Evolutionary conservation across 2,797 vertebrate species (phyloP), one percentile per base, ranked within the genome.

Genomic region (Pangasius macronema): DNA sequence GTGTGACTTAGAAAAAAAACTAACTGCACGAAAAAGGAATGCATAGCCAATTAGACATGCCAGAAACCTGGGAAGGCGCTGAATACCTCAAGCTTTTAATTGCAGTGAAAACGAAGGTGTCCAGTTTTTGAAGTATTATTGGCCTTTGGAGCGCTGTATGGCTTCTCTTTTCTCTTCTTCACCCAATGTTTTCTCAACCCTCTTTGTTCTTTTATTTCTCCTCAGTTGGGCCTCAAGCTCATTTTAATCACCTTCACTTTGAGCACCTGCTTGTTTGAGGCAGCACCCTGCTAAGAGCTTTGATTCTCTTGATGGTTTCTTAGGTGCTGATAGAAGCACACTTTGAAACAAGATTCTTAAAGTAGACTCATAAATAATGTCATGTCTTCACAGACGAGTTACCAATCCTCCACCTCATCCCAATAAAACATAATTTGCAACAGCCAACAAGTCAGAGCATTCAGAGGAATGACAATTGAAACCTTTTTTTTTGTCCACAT

Each of bases 381-480:
- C 57, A 46, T 57, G 70, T 85, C 59, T 87, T 84, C 68, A 81
- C 36, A 57, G 59, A 68, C 89, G 83, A 90, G 90, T 91, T 90
- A 10, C 14, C 39, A 65, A 87, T 87, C 79, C 76, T 82, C 82
- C 87, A 75, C 79, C 87, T 73, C 81, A 27, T 87, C 86, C 77
- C 80, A 83, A 82, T 89, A 87, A 92, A 91, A 90, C 24, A 24
- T 75, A 6, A 59, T 67, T 18, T 14, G 57, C 85, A 86, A 90
- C 89, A 84, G 53, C 30, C 81, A 86, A 84, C 83, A 57, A 89
- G 82, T 87, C 83, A 82, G 77, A 88, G 89, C 73, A 88, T 84
- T 90, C 51, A 76, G 57, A 85, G 85, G 88, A 91, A 91, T 92
- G 88, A 88, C 88, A 89, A 89, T 73, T 83, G n/a, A 49, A 81